Conservation (phyloP, 2,888 invertebrate genomes). For the Drosophila pseudotalamancana region DNA sequence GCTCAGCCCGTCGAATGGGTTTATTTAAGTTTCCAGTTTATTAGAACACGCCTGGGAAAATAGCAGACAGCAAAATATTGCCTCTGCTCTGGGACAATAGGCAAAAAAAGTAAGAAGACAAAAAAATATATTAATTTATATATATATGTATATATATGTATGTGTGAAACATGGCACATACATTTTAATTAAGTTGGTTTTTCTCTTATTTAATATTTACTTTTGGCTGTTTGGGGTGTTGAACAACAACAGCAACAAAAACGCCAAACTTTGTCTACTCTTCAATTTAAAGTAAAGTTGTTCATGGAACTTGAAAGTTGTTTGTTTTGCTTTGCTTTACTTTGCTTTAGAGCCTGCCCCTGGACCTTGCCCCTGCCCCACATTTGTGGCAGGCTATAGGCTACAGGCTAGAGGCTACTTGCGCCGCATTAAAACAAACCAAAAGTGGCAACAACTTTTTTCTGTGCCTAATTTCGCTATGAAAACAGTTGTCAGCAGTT, state of each 20-base stretch:
- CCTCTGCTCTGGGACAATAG: conserved; percentile 22
- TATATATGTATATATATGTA: too few species aligned
- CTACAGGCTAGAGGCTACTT: conserved; percentile 14
- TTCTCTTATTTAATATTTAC: conserved; percentile 67
- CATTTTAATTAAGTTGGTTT: conserved; percentile 72
- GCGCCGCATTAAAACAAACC: conserved; percentile 39
- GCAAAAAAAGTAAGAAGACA: conserved; percentile 3
- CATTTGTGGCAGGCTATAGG: neutral
- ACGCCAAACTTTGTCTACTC: conserved; percentile 26
- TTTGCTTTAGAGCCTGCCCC: neutral
- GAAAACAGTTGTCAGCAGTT: conserved; percentile 30
- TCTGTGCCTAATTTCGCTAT: conserved; percentile 33
- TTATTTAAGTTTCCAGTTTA: conserved; percentile 66
- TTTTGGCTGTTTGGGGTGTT: conserved; percentile 54
- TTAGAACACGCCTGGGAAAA: conserved; percentile 48
- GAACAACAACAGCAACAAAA: conserved; percentile 33
- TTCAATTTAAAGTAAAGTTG: conserved; percentile 44
- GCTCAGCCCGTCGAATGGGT: conserved; percentile 32
- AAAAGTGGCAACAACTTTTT: conserved; percentile 45
- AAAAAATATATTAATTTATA: too few species aligned
- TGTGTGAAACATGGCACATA: conserved; percentile 65
- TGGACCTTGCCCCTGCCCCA: neutral
- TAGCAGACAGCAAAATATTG: conserved; percentile 22
- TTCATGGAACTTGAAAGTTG: conserved; percentile 41
- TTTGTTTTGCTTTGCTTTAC: conserved; percentile 44